Evolutionary conservation across 1,140 invertebrate species (phyloP).

Genomic region (Mactra quadrangularis): DNA sequence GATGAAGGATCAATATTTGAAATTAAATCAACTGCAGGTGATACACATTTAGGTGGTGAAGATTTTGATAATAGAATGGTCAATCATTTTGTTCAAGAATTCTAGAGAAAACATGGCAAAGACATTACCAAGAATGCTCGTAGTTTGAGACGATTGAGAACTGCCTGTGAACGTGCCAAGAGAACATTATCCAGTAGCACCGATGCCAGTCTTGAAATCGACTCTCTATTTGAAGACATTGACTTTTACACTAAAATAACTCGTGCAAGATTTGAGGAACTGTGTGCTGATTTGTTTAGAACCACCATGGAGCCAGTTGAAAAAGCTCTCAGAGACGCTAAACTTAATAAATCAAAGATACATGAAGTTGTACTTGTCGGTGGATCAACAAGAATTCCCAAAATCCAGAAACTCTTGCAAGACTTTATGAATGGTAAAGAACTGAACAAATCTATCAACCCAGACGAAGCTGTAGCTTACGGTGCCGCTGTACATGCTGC

Average conservation of each 20-base stretch:
- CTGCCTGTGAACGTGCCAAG: slow-evolving; percentile 97
- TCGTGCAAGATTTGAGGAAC: slow-evolving; percentile 88
- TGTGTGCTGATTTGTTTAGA: slow-evolving; percentile 95
- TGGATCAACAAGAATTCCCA: slow-evolving; percentile 98
- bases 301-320: slow-evolving; percentile 97
- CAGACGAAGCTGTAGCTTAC: slow-evolving; percentile 94
- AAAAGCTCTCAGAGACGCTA: slow-evolving; percentile 96
- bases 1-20: slow-evolving; percentile 88
- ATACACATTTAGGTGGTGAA: slow-evolving; percentile 88
- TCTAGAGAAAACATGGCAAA: slow-evolving; percentile 94
- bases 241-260: slow-evolving; percentile 98
- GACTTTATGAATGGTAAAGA: slow-evolving; percentile 96
- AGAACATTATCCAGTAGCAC: slow-evolving; percentile 96
- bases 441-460: slow-evolving; percentile 92
- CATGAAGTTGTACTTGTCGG: slow-evolving; percentile 98
- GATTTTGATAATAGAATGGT: slow-evolving; percentile 88
- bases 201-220: slow-evolving; percentile 90
- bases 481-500: slow-evolving; percentile 87
- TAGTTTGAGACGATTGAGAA: slow-evolving; percentile 95
- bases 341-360: slow-evolving; percentile 96
- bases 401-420: slow-evolving; percentile 96
- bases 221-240: slow-evolving; percentile 96
- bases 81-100: slow-evolving; percentile 90
- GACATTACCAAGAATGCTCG: slow-evolving; percentile 95
- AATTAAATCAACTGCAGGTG: slow-evolving; percentile 90